Base-by-base conservation (phyloP, 2,113 vertebrate species). In the Aramus guarauna region DNA sequence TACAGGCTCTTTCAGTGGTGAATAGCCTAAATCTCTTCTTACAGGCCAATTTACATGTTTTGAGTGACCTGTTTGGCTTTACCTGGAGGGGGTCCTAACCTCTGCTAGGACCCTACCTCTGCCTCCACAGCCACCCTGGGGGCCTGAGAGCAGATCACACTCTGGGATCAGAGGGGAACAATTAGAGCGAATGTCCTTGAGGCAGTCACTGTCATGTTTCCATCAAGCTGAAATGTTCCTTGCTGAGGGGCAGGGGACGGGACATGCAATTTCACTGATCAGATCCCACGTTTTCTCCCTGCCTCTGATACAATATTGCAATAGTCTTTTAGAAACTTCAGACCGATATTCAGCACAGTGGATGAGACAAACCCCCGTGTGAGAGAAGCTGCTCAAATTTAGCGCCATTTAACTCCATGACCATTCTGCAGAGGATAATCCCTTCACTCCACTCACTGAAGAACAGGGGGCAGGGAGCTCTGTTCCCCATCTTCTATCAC, bases 161-260 rank as follows among this genome's bases (percentile, higher is more conserved):
- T 43, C 30, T 37, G 59, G 64, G 29, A 67, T 60, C 12, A 21
- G 48, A 79, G 39, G 30, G 58, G 48, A 79, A 22, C 21, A 30
- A 24, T 48, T 29, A n/a, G 8, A 60, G 53, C 0, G 0, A n/a
- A 32, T 2, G 15, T 63, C 23, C 32, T 41, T 1, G 1, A 13
- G 43, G 86, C 50, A 30, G 24, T 19, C 0, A 0, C 17, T 18
- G 29, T 64, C 13, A 3, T 2, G 2, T 62, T 77, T 79, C 58
- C 67, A 27, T 85, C 45, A 21, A 81, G 58, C 50, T 76, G 80
- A 87, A 79, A 62, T 2, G 1, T 43, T 92, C 43, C 69, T 66
- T 91, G 47, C 79, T 79, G 21, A 9, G 24, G 19, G n/a, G n/a
- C n/a, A n/a, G n/a, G n/a, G n/a, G n/a, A n/a, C n/a, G n/a, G n/a